phyloP scores from a whole-genome alignment of 2,888 invertebrate genomes.

The Hetaerina titia region DNA sequence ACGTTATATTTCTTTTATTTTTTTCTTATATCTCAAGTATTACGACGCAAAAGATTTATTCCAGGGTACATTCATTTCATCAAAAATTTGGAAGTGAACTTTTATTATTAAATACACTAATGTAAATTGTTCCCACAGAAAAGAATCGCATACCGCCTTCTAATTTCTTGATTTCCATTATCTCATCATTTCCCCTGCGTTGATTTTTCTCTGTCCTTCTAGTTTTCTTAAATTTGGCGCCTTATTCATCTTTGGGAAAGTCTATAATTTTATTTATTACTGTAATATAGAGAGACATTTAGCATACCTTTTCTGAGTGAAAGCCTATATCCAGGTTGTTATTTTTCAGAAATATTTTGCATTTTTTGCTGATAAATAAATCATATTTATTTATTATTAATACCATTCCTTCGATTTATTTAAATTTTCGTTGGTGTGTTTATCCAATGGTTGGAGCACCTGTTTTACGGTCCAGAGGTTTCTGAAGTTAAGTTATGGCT shows the following conservation, averaged over 20 bases:
- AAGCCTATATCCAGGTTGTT: not conserved
- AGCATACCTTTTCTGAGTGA: not conserved
- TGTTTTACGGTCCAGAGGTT: too few species aligned
- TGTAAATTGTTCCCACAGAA: not conserved
- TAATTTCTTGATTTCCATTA: not conserved
- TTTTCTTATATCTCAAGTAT: too few species aligned
- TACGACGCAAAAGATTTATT: too few species aligned
- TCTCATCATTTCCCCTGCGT: not conserved
- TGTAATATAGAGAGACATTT: not conserved
- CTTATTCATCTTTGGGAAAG: not conserved
- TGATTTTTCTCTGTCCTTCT: not conserved
- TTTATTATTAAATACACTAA: not conserved
- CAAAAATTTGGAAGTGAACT: not conserved
- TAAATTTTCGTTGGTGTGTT: too few species aligned
- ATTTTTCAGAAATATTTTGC: not conserved
- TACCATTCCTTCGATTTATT: too few species aligned
- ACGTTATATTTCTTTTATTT: too few species aligned
- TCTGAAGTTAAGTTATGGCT: too few species aligned
- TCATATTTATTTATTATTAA: too few species aligned
- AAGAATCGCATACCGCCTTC: not conserved
- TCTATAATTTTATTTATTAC: not conserved
- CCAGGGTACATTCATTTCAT: too few species aligned
- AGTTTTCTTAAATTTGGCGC: not conserved
- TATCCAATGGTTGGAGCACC: too few species aligned
- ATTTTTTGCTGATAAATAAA: too few species aligned